Percentiles rank a stretch among this genome's conserved stretches.
These are phyloP conservation scores for Orestias chungarensis DNA, from an alignment of 2,797 vertebrate genomes.

Conservation along the genomic window DNA sequence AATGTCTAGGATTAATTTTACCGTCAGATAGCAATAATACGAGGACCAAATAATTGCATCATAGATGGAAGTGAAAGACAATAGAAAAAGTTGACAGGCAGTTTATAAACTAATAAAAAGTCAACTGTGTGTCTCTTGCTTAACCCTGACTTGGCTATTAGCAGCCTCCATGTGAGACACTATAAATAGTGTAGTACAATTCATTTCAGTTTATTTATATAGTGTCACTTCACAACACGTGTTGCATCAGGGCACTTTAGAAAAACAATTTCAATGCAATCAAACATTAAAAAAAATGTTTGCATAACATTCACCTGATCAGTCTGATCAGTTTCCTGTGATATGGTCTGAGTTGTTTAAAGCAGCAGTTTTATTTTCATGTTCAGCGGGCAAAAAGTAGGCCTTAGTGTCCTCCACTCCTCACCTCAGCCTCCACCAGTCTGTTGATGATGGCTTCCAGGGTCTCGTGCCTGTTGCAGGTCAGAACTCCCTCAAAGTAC, in stretches of 20 bases:
- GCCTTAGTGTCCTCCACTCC: neutral
- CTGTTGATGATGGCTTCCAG: slow-evolving; percentile 94
- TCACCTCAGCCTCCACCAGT: slow-evolving; percentile 95
- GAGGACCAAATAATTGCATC: neutral
- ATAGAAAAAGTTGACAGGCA: neutral
- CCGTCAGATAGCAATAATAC: neutral
- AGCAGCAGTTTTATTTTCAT: neutral
- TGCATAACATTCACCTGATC: too few relatives aligned
- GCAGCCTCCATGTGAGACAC: neutral
- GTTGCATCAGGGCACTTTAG: too few relatives aligned
- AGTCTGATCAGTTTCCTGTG: neutral
- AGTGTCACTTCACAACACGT: too few relatives aligned
- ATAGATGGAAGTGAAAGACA: neutral
- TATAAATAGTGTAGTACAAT: too few relatives aligned
- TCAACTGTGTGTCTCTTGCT: neutral
- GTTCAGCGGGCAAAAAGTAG: neutral
- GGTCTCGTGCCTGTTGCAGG: slow-evolving; percentile 89
- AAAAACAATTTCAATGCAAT: too few relatives aligned
- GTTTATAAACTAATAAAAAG: neutral
- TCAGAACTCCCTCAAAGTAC: slow-evolving; percentile 96
- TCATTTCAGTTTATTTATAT: too few relatives aligned
- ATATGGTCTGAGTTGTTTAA: neutral
- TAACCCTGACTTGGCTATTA: neutral
- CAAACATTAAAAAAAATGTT: too few relatives aligned
- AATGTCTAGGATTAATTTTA: neutral